Evolutionary conservation across 2,113 vertebrate genomes (phyloP).

Genomic region (Tauraco erythrolophus): DNA sequence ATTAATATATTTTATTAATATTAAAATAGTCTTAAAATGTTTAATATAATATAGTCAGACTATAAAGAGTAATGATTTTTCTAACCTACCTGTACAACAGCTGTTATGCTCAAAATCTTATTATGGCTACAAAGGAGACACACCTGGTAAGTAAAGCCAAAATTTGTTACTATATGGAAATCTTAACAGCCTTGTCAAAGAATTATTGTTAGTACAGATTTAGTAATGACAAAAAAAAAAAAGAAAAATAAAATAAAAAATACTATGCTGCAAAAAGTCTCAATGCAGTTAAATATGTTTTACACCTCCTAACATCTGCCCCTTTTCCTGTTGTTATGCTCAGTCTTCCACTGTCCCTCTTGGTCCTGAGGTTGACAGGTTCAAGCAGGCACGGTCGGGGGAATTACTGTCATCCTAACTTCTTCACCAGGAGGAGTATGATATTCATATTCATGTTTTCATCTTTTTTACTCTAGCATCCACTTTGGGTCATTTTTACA

Average conservation of each 20-base stretch:
- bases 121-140: neutral
- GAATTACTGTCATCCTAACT: neutral
- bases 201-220: neutral
- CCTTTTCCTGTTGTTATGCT: neutral
- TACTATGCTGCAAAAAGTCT: neutral
- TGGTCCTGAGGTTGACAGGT: neutral
- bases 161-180: neutral
- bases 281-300: neutral
- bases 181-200: neutral
- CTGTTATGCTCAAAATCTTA: neutral
- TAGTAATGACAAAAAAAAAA: neutral
- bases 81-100: neutral
- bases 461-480: neutral
- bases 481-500: neutral
- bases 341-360: neutral
- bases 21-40: neutral
- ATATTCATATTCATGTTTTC: neutral
- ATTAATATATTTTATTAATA: neutral
- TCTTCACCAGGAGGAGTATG: neutral
- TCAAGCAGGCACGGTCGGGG: neutral
- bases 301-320: neutral
- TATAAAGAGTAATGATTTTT: neutral
- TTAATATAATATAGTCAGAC: neutral
- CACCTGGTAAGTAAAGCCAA: neutral
- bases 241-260: neutral